Evolutionary conservation across 2,113 vertebrate species (phyloP), one percentile per base, ranked within the genome.

Genomic region (Anolis carolinensis): DNA sequence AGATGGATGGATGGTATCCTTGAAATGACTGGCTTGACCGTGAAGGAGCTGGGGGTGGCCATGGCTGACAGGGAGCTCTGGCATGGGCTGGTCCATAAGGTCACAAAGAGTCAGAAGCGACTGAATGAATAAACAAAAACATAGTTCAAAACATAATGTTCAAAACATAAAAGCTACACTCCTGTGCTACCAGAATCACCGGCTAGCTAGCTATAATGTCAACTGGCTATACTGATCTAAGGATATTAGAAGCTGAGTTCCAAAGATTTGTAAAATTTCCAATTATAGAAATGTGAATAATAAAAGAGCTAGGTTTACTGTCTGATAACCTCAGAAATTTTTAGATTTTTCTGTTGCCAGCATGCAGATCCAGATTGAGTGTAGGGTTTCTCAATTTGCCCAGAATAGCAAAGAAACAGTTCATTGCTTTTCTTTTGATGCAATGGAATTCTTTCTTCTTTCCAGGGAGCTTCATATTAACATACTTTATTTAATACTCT

Each of bases 401-500:
- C 27, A 63, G 74, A 65, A 23, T 18, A 86, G 70, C 14, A 11
- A 73, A 82, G 70, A 11, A 11, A 73, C 9, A 76, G 27, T 76
- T 70, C 39, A 48, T n/a, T 32, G 62, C 30, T 67, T 36, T 76
- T 76, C 44, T 76, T 68, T 77, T 36, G 59, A 72, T 30, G 9
- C 18, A 20, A 7, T n/a, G 9, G 30, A 73, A 73, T 86, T 62
- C 32, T 79, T 73, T 21, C 25, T 7, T 63, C 20, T 80, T 52
- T 80, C 52, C 36, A 83, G 83, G 68, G 67, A 67, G 36, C n/a
- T 81, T 62, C 44, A 86, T 86, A 89, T 85, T 85, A 85, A 68
- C 32, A 36, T 59, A 27, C 82, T 87, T 88, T 85, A 81, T 79
- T 91, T 84, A 74, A 88, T 86, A 83, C 86, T 13, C 68, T 79